phyloP scores from a whole-genome alignment of 2,797 vertebrate genomes.

The Coccyzus lansbergi region DNA sequence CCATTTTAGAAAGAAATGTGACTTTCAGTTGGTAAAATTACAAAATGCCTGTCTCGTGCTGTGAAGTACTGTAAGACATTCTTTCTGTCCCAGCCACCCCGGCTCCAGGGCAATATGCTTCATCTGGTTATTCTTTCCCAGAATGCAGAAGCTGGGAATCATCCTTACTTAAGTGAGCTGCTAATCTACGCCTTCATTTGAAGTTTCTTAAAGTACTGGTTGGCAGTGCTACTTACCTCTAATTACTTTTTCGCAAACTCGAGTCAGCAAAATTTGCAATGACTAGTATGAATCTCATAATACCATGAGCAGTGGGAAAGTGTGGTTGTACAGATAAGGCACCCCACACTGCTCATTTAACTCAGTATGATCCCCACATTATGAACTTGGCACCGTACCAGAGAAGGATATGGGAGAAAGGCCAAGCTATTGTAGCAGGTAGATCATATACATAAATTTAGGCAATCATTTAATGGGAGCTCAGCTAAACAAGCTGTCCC shows the following conservation, averaged over 20 bases:
- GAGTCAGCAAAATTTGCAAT: constrained; percentile 20
- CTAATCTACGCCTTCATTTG: neutral
- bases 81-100: neutral
- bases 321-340: constrained; percentile 14
- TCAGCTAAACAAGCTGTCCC: constrained; percentile 32
- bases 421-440: constrained; percentile 3
- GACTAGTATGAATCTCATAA: neutral
- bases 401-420: neutral
- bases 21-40: constrained; percentile 19
- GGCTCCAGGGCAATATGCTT: neutral
- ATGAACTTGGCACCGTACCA: neutral
- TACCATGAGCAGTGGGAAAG: neutral
- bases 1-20: constrained; percentile 57
- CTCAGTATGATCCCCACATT: neutral
- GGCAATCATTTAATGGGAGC: neutral
- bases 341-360: neutral
- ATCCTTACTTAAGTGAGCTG: neutral
- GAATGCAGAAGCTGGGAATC: neutral
- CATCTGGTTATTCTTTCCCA: neutral
- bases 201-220: neutral
- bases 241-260: neutral
- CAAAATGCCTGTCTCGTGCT: neutral
- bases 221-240: neutral
- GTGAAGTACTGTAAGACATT: neutral
- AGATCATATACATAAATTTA: neutral